Evolutionary conservation across 2,797 vertebrate species (phyloP), one percentile per base, ranked within the genome.

Genomic region (Melanogrammus aeglefinus): DNA sequence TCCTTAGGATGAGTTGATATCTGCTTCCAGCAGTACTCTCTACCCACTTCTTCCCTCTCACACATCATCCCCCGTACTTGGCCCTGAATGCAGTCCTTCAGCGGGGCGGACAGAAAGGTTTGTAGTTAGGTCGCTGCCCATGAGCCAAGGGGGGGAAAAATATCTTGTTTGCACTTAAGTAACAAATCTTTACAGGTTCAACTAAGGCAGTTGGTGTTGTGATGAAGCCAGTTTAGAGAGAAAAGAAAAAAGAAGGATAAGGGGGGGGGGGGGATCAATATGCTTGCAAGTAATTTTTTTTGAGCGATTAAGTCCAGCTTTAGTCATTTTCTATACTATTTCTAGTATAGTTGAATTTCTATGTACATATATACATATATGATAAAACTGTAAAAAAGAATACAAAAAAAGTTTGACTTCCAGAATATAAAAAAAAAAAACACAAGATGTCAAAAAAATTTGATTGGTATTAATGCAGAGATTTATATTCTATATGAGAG

Each of bases 351-450:
- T 85, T 85, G 82, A 92, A 91, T 94, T 92, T 89, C 90, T 92
- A 91, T 95, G 93, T 94, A 94, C 82, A 94, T 93, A 94, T 91
- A 93, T 92, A 93, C 90, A 93, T 91, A 93, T 93, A 92, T 91
- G 91, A 88, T 90, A 92, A 92, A 94, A 91, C 82, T 92, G 90
- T 93, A 93, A 89, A 90, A 90, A 92, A 87, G 77, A 82, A 80
- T 78, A 77, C 66, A 78, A 74, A 76, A 76, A 82, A 74, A 90
- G 90, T 94, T 94, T 85, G 80, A 92, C 86, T 92, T 89, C 57
- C 72, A 89, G 81, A 84, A 74, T 79, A 81, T 29, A 76, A 75
- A 70, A 80, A 84, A 80, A 84, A 73, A 88, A 76, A 83, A 91
- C 74, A 86, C 86, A 90, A 88, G 80, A 86, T 90, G 90, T 80